A percentile compares a stretch with the other conserved stretches of the same genome.
Evolutionary conservation across 2,113 vertebrate genomes (phyloP).

Genomic region (Callocephalon fimbriatum): DNA sequence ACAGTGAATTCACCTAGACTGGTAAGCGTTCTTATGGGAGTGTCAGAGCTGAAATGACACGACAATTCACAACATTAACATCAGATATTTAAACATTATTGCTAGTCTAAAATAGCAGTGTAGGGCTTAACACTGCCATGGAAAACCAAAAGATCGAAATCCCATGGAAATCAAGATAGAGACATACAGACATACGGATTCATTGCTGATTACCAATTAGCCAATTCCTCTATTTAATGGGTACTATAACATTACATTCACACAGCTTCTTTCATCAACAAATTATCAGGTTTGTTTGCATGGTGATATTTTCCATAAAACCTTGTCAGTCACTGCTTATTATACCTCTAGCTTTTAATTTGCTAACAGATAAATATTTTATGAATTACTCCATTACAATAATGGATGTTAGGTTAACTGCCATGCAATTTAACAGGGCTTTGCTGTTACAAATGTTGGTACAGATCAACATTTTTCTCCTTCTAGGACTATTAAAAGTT

Average conservation of each 20-base stretch:
- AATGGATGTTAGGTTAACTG: constrained; percentile 37
- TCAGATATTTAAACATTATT: not conserved
- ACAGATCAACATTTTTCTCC: not conserved
- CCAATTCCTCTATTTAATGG: constrained; percentile 37
- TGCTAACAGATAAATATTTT: constrained; percentile 46
- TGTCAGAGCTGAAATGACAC: not conserved
- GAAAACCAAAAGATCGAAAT: not conserved
- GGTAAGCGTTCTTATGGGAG: not conserved
- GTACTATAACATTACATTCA: constrained; percentile 29
- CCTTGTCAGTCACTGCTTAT: not conserved
- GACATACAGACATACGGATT: not conserved
- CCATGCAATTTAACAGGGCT: constrained; percentile 13
- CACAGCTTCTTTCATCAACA: constrained; percentile 35
- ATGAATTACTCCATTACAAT: constrained; percentile 46
- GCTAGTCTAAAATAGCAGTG: not conserved
- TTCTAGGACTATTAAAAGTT: not conserved
- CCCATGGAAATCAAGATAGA: not conserved
- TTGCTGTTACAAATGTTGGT: not conserved
- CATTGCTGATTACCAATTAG: constrained; percentile 12
- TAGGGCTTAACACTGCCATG: not conserved
- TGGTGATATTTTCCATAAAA: constrained; percentile 15
- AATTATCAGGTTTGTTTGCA: constrained; percentile 19
- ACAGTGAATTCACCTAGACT: not conserved
- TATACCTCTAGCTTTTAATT: constrained; percentile 32
- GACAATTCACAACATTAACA: not conserved